phyloP scores from a whole-genome alignment of 1,140 invertebrate genomes.

The Micrasema minimum region DNA sequence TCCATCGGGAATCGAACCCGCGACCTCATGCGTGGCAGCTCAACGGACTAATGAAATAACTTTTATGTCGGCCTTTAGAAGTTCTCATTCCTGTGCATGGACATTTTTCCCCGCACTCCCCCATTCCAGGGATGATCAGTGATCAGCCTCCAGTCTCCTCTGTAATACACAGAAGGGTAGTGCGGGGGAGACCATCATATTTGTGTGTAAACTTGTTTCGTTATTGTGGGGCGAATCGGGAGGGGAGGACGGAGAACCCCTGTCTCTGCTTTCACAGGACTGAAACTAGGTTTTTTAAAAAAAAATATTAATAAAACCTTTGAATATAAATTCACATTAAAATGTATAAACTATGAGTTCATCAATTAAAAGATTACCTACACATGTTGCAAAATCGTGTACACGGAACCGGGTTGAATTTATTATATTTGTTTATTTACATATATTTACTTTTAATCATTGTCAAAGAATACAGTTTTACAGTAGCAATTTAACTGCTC shows the following conservation, averaged over 20 bases:
- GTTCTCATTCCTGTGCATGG: background rate
- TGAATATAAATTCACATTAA: too few relatives aligned
- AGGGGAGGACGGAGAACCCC: constrained; percentile 7
- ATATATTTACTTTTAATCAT: too few relatives aligned
- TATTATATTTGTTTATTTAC: too few relatives aligned
- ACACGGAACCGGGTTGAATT: too few relatives aligned
- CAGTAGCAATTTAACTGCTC: too few relatives aligned
- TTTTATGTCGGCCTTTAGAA: background rate
- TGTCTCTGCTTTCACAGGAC: background rate
- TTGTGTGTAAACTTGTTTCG: constrained; percentile 53
- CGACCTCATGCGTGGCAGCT: too few relatives aligned
- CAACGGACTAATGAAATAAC: background rate
- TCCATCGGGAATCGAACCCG: too few relatives aligned
- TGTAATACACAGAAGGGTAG: background rate
- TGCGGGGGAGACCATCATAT: constrained; percentile 39
- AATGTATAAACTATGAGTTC: too few relatives aligned
- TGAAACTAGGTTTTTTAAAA: constrained; percentile 2
- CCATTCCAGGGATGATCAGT: constrained; percentile 3
- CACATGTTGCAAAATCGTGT: too few relatives aligned
- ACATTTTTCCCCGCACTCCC: background rate
- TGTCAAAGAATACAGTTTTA: too few relatives aligned
- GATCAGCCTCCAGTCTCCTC: constrained; percentile 20
- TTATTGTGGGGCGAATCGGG: constrained; percentile 43
- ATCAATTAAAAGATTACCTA: too few relatives aligned
- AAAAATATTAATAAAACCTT: too few relatives aligned